A percentile compares a stretch with the other conserved stretches of the same genome.
phyloP scores from a whole-genome alignment of 1,140 invertebrate genomes.

The Ruditapes philippinarum region DNA sequence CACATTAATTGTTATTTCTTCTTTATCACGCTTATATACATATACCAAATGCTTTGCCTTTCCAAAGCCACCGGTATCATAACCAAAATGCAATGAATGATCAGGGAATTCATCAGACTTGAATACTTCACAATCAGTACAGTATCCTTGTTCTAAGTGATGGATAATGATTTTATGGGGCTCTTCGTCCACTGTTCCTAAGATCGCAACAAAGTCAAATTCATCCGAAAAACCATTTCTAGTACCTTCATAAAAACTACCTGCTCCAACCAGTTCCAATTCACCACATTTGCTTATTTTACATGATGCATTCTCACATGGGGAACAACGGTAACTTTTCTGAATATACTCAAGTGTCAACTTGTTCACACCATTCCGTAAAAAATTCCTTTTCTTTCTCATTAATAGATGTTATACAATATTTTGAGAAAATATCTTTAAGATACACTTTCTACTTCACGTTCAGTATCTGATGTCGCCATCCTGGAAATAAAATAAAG shows the following conservation, averaged over 20 bases:
- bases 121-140: neutral
- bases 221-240: neutral
- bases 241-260: neutral
- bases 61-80: neutral
- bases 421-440: neutral
- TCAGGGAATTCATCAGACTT: neutral
- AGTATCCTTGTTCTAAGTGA: neutral
- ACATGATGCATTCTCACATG: neutral
- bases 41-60: neutral
- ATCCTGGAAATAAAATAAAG: too few species aligned
- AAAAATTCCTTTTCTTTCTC: neutral
- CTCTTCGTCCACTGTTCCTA: neutral
- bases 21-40: neutral
- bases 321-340: neutral
- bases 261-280: neutral
- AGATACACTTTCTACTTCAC: neutral
- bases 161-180: neutral
- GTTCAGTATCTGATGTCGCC: too few species aligned
- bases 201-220: neutral
- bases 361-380: neutral
- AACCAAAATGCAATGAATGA: neutral
- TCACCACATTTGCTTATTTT: neutral
- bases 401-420: neutral
- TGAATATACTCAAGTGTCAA: neutral
- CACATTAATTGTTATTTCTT: neutral